phyloP scores from a whole-genome alignment of 1,140 invertebrate species.

The Drosophila kikkawai region DNA sequence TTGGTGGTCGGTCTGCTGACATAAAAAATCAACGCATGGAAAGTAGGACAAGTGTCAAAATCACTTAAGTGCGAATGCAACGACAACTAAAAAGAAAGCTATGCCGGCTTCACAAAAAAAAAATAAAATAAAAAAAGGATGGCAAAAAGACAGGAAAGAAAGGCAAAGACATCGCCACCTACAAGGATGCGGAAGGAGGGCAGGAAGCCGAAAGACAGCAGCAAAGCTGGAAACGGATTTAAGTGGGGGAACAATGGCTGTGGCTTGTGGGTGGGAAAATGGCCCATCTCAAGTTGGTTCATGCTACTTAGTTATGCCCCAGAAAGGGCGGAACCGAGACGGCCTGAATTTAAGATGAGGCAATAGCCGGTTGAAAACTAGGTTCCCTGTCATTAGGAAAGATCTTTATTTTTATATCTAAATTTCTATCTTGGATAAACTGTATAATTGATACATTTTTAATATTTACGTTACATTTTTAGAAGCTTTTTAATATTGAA shows the following conservation, averaged over 20 bases:
- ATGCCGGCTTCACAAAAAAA: conserved; percentile 33
- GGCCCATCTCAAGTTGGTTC: conserved; percentile 33
- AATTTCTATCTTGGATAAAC: neutral
- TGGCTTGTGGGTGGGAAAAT: conserved; percentile 32
- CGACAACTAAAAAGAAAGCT: conserved; percentile 78
- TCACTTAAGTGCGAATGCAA: conserved; percentile 81
- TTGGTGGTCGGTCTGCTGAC: conserved; percentile 59
- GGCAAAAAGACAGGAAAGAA: conserved; percentile 21
- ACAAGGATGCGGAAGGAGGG: conserved; percentile 49
- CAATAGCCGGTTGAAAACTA: conserved; percentile 1
- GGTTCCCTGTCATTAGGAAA: neutral
- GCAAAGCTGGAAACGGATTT: conserved; percentile 71
- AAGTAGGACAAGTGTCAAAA: conserved; percentile 82
- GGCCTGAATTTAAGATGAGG: conserved; percentile 14
- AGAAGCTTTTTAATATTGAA: neutral
- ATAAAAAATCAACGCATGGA: conserved; percentile 82
- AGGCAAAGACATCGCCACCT: conserved; percentile 43
- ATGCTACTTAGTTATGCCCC: conserved; percentile 68
- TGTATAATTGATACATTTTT: no score
- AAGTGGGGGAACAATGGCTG: conserved; percentile 72
- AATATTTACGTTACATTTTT: neutral
- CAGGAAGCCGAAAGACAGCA: conserved; percentile 59
- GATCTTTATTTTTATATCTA: no score
- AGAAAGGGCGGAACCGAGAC: neutral
- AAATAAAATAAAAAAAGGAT: conserved; percentile 11